These are phyloP conservation scores for Orthonevra nobilis DNA, from an alignment of 2,888 invertebrate species.

Conservation along the genomic window DNA sequence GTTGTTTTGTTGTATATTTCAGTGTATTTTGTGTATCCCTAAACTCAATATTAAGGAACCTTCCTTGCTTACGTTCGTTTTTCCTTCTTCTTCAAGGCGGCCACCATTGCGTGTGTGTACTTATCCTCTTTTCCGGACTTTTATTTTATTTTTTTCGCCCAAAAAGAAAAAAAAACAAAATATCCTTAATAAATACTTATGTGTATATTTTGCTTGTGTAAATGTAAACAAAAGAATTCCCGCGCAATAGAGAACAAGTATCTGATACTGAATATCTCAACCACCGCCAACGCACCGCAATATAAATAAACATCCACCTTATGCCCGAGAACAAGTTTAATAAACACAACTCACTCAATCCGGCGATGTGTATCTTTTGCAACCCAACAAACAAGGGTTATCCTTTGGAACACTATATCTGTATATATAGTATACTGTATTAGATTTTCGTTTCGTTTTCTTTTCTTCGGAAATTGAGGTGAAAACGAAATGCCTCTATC, in stretches of 20 bases:
- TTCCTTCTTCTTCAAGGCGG: no score
- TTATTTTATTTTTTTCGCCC: conserved; percentile 32
- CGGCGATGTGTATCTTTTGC: neutral
- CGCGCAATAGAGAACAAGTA: conserved; percentile 30
- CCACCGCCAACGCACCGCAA: conserved; percentile 1
- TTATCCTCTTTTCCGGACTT: conserved; percentile 43
- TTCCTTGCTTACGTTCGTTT: no score
- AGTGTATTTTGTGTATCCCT: neutral
- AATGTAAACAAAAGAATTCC: conserved; percentile 59
- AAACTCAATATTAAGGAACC: conserved; percentile 28
- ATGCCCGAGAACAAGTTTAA: conserved; percentile 19
- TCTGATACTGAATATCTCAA: conserved; percentile 3
- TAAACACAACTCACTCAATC: conserved; percentile 15
- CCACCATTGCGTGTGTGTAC: conserved; percentile 49
- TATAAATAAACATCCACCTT: conserved; percentile 8
- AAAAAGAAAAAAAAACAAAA: conserved; percentile 23
- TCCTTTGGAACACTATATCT: conserved; percentile 10
- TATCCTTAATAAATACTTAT: conserved; percentile 23
- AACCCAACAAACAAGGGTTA: conserved; percentile 18
- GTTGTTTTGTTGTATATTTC: no score
- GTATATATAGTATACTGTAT: no score
- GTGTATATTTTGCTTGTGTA: conserved; percentile 22
- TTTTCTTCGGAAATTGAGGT: neutral
- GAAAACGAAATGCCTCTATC: conserved; percentile 8
- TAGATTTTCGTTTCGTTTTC: neutral